Conservation (phyloP, 2,888 invertebrate genomes). For the Liopterus haemorrhoidalis region DNA sequence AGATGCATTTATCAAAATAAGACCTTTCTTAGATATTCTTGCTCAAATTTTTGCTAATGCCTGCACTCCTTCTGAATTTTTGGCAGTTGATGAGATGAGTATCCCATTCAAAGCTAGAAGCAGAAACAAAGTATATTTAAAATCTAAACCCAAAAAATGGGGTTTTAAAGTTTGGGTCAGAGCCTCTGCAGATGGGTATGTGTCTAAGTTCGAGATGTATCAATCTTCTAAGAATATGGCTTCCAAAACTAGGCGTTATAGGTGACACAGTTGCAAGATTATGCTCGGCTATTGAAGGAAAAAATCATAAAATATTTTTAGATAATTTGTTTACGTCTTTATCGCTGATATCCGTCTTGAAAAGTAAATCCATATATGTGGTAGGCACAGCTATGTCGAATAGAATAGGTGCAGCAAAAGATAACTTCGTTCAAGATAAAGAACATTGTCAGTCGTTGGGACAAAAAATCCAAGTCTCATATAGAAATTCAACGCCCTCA, state of each 20-base stretch:
- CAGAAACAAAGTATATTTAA: slow-evolving; percentile 27
- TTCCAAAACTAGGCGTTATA: slow-evolving; percentile 6
- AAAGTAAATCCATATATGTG: too few species aligned
- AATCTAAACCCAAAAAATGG: slow-evolving; percentile 26
- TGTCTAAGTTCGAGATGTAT: slow-evolving; percentile 28
- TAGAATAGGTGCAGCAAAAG: too few species aligned
- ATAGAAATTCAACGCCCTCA: too few species aligned
- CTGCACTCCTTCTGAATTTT: slow-evolving; percentile 22
- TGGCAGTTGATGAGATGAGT: slow-evolving; percentile 28
- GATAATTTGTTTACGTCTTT: slow-evolving; percentile 16
- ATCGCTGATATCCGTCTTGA: too few species aligned
- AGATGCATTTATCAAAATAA: slow-evolving; percentile 25
- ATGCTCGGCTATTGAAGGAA: slow-evolving; percentile 12
- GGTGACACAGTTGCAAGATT: slow-evolving; percentile 15
- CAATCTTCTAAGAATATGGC: too few species aligned
- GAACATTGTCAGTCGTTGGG: too few species aligned
- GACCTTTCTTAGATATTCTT: slow-evolving; percentile 20
- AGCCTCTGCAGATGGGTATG: slow-evolving; percentile 25
- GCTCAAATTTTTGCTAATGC: slow-evolving; percentile 16
- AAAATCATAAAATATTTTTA: slow-evolving; percentile 8
- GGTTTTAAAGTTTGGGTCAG: slow-evolving; percentile 27
- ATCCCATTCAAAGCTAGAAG: slow-evolving; percentile 30
- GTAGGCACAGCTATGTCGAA: too few species aligned
- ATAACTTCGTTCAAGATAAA: too few species aligned
- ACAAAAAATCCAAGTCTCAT: too few species aligned